These are phyloP conservation scores for Ahaetulla prasina DNA, from an alignment of 2,113 vertebrate genomes.

Conservation along the genomic window DNA sequence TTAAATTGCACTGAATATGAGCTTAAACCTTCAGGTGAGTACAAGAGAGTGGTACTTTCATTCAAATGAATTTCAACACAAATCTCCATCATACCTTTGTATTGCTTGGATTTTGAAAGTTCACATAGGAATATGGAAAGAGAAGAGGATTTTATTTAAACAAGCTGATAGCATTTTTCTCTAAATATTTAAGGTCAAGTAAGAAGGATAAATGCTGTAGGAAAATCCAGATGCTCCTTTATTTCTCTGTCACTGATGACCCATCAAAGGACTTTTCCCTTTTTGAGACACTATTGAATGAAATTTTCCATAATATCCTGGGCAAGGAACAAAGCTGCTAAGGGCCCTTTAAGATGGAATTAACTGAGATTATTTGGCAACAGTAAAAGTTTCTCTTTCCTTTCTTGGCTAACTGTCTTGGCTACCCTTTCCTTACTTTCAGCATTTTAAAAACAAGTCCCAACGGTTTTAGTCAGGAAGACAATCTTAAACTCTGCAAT, in stretches of 20 bases:
- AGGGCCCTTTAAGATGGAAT: slow-evolving; percentile 55
- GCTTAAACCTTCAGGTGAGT: neutral
- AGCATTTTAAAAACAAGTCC: slow-evolving; percentile 39
- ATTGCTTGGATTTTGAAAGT: neutral
- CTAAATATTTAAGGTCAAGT: slow-evolving; percentile 8
- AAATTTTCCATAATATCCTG: slow-evolving; percentile 25
- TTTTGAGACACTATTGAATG: slow-evolving; percentile 48
- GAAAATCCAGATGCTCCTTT: slow-evolving; percentile 29
- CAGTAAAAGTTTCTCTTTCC: slow-evolving; percentile 44
- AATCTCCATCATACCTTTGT: neutral
- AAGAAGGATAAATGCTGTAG: slow-evolving; percentile 21
- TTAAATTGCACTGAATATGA: neutral
- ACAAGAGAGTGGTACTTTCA: neutral
- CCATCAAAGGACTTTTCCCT: slow-evolving; percentile 44
- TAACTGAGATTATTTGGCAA: slow-evolving; percentile 34
- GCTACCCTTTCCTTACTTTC: slow-evolving; percentile 35
- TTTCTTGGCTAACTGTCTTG: neutral
- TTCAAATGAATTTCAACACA: neutral
- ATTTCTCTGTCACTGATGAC: slow-evolving; percentile 33
- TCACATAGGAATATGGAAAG: neutral
- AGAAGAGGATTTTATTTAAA: neutral
- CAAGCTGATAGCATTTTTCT: neutral
- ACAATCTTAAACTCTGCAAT: slow-evolving; percentile 14
- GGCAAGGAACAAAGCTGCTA: slow-evolving; percentile 51
- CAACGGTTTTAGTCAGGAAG: slow-evolving; percentile 32